Evolutionary conservation across 2,113 vertebrate species (phyloP), one percentile per base, ranked within the genome.

Genomic region (Etheostoma cragini): DNA sequence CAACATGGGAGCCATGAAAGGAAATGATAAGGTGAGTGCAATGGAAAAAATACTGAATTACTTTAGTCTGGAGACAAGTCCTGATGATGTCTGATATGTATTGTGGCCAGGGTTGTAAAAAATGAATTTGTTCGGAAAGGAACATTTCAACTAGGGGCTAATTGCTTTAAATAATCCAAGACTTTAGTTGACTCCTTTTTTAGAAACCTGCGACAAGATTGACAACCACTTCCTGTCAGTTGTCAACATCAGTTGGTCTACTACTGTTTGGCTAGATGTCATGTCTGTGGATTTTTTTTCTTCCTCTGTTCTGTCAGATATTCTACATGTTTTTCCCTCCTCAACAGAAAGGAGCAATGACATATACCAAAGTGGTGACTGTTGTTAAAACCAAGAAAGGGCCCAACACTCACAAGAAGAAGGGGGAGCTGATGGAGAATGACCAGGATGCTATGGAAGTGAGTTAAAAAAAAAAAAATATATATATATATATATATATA

Each of bases 361-460:
- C 93, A 0, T 96, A 98, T 67, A 97, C 98, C 66, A 99, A 99
- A 91, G 98, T 99, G 58, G 95, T 99, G 76, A 99, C 98, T 0
- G 98, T 99, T 0, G 95, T 99, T 47, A 98, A 97, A 87, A 99
- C 98, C 15, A 99, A 97, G 90, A 99, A 98, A 78, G 96, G 95
- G 35, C 79, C 95, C 1, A 95, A 97, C 72, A 93, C 96, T 45
- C 96, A 96, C 86, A 99, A 99, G 94, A 99, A 99, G 94, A 99
- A 99, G 91, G 98, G 98, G 8, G 98, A 99, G 56, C 95, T 99
- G 63, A 99, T 99, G 98, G 97, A 99, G 83, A 99, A 99, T 54
- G 98, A 99, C 92, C 98, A 99, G 93, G 98, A 99, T 88, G 98
- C 98, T 30, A 99, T 99, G 98, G 98, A 99, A 96, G 98, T 99